A percentile compares a stretch with the other conserved stretches of the same genome.
These are phyloP conservation scores for Copidosoma floridanum DNA, from an alignment of 1,140 invertebrate genomes.

Conservation along the genomic window DNA sequence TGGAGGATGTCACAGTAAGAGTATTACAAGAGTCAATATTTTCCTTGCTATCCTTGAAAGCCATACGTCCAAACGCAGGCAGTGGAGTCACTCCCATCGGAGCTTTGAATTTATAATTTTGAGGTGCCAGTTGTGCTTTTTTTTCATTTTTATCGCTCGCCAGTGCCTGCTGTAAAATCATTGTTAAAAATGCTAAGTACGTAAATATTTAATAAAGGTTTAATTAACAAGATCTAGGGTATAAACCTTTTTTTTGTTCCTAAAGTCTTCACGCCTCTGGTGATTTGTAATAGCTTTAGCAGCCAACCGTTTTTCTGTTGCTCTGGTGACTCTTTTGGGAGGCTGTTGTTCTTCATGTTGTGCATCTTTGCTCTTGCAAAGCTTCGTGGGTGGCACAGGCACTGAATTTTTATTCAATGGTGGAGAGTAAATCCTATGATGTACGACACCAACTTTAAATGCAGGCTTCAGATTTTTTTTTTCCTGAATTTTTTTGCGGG, in stretches of 20 bases:
- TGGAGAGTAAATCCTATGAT: constrained; percentile 46
- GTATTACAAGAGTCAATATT: neutral
- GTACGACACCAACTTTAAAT: constrained; percentile 50
- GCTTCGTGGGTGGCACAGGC: constrained; percentile 4
- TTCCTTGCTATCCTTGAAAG: constrained; percentile 12
- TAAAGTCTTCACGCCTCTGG: constrained; percentile 8
- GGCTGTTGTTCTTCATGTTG: neutral
- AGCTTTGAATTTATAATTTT: constrained; percentile 36
- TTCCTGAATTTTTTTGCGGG: constrained; percentile 36
- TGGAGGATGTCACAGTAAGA: neutral
- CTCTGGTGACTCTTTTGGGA: constrained; percentile 40
- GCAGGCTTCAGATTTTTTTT: constrained; percentile 40
- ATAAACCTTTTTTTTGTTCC: neutral
- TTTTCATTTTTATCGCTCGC: neutral
- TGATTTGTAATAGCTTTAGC: constrained; percentile 29
- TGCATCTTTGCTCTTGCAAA: constrained; percentile 1
- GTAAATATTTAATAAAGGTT: neutral
- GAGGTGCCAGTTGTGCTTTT: constrained; percentile 35
- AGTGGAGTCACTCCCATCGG: constrained; percentile 27
- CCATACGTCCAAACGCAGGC: constrained; percentile 34
- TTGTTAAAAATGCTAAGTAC: too few relatives aligned
- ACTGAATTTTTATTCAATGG: constrained; percentile 4
- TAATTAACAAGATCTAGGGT: neutral
- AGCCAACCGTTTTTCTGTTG: constrained; percentile 43
- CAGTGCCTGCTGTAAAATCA: too few relatives aligned